These are phyloP conservation scores for Agriopis aurantiaria DNA, from an alignment of 2,888 invertebrate species.

Conservation along the genomic window DNA sequence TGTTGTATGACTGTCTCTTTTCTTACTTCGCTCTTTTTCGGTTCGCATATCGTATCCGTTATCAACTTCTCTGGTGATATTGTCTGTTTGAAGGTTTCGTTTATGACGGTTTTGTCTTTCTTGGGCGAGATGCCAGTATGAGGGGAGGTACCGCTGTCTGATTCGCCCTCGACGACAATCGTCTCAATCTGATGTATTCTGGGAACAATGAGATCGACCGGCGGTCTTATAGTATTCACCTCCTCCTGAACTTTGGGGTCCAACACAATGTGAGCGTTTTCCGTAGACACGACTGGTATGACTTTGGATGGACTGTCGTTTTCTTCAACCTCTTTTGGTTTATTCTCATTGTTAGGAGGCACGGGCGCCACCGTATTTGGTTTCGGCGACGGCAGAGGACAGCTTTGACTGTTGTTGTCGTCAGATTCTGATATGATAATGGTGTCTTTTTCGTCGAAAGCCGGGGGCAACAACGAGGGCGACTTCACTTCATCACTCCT, in stretches of 20 bases:
- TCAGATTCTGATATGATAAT: constrained; percentile 82
- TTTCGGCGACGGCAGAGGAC: constrained; percentile 80
- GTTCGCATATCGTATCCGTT: constrained; percentile 60
- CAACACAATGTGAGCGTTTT: constrained; percentile 78
- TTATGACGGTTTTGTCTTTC: constrained; percentile 72
- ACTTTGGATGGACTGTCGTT: constrained; percentile 77
- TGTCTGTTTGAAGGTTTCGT: constrained; percentile 68
- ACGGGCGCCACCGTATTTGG: constrained; percentile 65
- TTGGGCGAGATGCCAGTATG: constrained; percentile 65
- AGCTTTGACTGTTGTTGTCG: constrained; percentile 82
- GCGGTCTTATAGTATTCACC: constrained; percentile 58
- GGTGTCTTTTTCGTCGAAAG: constrained; percentile 77
- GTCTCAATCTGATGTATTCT: constrained; percentile 76
- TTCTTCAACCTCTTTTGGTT: constrained; percentile 73
- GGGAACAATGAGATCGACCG: constrained; percentile 70
- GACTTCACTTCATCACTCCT: constrained; percentile 68
- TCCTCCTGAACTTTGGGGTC: constrained; percentile 74
- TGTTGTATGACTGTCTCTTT: constrained; percentile 83
- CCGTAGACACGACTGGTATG: constrained; percentile 76
- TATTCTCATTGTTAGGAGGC: constrained; percentile 60
- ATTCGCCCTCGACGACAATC: constrained; percentile 77
- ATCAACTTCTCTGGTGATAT: constrained; percentile 67
- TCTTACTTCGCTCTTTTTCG: constrained; percentile 72
- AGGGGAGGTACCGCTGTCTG: constrained; percentile 69
- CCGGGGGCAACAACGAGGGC: constrained; percentile 56